These are phyloP conservation scores for Turdus rufiventris DNA, from an alignment of 2,113 vertebrate species.

Conservation along the genomic window DNA sequence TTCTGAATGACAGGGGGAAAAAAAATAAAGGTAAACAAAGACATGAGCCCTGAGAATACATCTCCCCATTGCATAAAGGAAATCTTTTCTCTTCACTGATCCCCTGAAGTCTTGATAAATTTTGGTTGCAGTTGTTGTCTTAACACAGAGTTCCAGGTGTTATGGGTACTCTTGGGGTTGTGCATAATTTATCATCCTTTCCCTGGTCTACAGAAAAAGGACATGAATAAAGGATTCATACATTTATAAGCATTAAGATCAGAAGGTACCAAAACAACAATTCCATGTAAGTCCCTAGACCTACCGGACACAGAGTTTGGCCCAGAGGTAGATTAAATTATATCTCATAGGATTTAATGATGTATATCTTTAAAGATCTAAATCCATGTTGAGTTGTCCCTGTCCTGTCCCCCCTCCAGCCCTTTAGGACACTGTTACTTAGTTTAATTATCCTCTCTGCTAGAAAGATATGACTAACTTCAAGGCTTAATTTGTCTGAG, in stretches of 20 bases:
- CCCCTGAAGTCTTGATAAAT: background rate
- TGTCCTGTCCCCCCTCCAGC: background rate
- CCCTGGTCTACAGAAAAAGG: background rate
- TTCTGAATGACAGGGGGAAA: background rate
- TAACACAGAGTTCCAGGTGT: background rate
- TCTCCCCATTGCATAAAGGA: background rate
- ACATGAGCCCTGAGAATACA: background rate
- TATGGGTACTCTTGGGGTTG: background rate
- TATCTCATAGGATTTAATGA: background rate
- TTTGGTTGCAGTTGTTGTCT: background rate
- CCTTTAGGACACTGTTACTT: background rate
- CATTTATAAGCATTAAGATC: background rate
- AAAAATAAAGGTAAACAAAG: background rate
- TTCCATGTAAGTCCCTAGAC: background rate
- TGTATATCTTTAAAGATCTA: background rate
- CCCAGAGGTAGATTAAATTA: background rate
- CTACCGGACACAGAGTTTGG: background rate
- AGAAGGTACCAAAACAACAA: background rate
- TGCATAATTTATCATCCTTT: background rate
- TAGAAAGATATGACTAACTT: background rate
- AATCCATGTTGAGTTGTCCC: fast-evolving
- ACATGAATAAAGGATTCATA: background rate
- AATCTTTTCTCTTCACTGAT: background rate
- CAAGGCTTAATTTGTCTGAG: background rate
- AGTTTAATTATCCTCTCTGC: background rate